phyloP scores from a whole-genome alignment of 2,888 invertebrate species.

The Ophioninae sp. region DNA sequence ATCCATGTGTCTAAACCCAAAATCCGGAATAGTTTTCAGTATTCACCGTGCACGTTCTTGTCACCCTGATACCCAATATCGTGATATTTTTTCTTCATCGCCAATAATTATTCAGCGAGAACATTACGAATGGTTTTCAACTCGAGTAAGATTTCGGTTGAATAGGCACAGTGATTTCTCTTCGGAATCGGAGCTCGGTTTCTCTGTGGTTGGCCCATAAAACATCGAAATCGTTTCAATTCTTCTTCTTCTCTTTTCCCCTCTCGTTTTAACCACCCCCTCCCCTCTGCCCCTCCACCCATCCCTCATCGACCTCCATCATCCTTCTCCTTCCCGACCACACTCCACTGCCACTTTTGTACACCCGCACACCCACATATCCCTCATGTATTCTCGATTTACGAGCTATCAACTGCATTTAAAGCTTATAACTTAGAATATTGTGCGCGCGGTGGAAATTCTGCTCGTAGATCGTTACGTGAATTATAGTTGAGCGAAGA shows the following conservation, averaged over 20 bases:
- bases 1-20: too few relatives aligned
- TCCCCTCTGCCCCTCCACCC: too few relatives aligned
- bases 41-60: too few relatives aligned
- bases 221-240: slow-evolving; percentile 23
- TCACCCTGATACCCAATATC: too few relatives aligned
- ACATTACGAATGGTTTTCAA: neutral
- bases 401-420: slow-evolving; percentile 56
- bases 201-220: slow-evolving; percentile 6
- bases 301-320: too few relatives aligned
- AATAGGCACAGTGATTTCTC: neutral
- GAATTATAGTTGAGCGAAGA: slow-evolving; percentile 47
- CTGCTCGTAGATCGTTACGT: slow-evolving; percentile 48
- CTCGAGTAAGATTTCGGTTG: neutral
- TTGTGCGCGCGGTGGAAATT: slow-evolving; percentile 34
- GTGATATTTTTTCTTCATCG: too few relatives aligned
- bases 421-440: slow-evolving; percentile 61
- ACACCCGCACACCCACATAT: slow-evolving; percentile 1
- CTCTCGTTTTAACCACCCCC: neutral
- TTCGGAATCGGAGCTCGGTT: neutral
- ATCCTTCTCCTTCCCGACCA: neutral
- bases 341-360: slow-evolving; percentile 17
- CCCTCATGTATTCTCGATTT: slow-evolving; percentile 43
- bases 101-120: neutral
- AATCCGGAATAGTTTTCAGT: too few relatives aligned
- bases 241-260: neutral